Evolutionary conservation across 64 coral and sea anemone genomes (phyloP).

Genomic region (Platygyra sinensis): DNA sequence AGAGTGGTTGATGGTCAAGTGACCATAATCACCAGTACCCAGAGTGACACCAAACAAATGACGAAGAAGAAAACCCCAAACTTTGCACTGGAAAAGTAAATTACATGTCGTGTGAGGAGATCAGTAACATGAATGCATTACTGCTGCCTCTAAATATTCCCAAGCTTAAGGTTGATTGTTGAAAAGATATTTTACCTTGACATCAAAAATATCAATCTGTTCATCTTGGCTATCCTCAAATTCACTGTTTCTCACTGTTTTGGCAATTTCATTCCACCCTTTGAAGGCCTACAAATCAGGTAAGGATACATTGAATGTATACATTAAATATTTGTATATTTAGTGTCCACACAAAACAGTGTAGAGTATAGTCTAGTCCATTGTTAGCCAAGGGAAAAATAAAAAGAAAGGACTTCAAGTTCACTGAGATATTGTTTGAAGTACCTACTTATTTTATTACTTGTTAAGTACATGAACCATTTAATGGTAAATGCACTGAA

Average conservation of each 20-base stretch:
- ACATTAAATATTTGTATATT: neutral
- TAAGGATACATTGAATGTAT: neutral
- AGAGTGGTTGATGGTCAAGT: neutral
- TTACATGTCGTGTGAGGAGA: too few species aligned
- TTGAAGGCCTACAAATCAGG: conserved; percentile 3
- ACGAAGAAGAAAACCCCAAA: neutral
- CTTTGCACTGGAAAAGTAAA: neutral
- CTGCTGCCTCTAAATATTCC: too few species aligned
- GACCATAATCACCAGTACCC: conserved; percentile 2
- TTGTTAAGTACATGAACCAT: too few species aligned
- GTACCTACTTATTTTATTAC: too few species aligned
- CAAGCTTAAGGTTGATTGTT: too few species aligned
- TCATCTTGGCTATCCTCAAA: conserved; percentile 47
- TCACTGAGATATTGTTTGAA: too few species aligned
- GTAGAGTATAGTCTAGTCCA: too few species aligned
- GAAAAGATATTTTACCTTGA: conserved; percentile 17
- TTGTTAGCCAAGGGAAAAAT: too few species aligned
- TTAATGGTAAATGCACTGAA: too few species aligned
- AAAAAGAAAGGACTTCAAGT: too few species aligned
- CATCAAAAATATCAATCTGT: conserved; percentile 48
- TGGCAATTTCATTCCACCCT: conserved; percentile 45
- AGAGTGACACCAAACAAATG: conserved; percentile 22
- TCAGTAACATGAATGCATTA: too few species aligned
- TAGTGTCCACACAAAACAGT: too few species aligned
- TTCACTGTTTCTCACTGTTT: neutral